A percentile compares a stretch with the other conserved stretches of the same genome.
Evolutionary conservation across 2,797 vertebrate species (phyloP).

Genomic region (Denticeps clupeoides): DNA sequence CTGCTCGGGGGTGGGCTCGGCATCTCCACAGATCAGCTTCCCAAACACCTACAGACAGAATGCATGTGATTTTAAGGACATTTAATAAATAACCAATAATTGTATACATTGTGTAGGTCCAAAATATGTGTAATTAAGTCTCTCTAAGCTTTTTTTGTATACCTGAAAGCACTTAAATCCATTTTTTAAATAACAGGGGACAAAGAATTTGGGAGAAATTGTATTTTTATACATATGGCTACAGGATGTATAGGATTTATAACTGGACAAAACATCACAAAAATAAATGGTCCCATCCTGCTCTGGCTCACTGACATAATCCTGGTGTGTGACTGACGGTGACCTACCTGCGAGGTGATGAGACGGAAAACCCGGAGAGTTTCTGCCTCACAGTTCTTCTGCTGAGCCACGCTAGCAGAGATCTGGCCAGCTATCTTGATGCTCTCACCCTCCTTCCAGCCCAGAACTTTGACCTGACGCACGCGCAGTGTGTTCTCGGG

Average conservation of each 20-base stretch:
- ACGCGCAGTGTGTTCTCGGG: constrained; percentile 97
- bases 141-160: no score
- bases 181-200: no score
- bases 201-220: no score
- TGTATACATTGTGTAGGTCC: no score
- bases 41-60: constrained; percentile 78
- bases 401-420: constrained; percentile 91
- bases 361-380: constrained; percentile 90
- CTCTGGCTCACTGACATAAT: not conserved
- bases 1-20: constrained; percentile 95
- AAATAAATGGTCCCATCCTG: not conserved
- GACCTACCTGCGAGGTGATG: constrained; percentile 88
- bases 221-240: not conserved
- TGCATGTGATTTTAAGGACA: not conserved
- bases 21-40: constrained; percentile 95
- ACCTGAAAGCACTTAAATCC: no score
- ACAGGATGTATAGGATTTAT: not conserved
- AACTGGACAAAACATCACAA: not conserved
- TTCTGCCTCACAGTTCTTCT: constrained; percentile 95
- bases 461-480: constrained; percentile 92
- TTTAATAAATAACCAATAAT: no score
- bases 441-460: constrained; percentile 96
- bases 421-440: constrained; percentile 94
- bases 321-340: not conserved
- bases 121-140: no score